Percentiles rank a stretch among this genome's conserved stretches.
Conservation (phyloP, 2,888 invertebrate genomes). For the Phyto melanocephala region DNA sequence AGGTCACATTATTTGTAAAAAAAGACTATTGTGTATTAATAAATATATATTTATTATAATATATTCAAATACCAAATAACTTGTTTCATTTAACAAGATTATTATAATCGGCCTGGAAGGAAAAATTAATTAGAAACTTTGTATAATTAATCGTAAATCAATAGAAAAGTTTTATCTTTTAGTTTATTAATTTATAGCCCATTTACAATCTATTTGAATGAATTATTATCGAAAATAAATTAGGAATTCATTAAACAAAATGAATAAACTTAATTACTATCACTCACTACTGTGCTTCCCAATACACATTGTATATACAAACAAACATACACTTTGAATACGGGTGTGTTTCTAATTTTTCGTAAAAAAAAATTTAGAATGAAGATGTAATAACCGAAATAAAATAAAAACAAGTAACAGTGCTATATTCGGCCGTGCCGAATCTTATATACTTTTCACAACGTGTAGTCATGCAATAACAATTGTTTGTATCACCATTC, state of each 20-base stretch:
- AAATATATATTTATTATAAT: conserved; percentile 2
- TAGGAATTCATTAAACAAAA: conserved; percentile 34
- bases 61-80: conserved; percentile 49
- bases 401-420: too few relatives aligned
- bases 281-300: neutral
- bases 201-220: conserved; percentile 21
- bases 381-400: too few relatives aligned
- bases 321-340: too few relatives aligned
- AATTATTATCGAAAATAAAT: conserved; percentile 44
- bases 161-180: conserved; percentile 32
- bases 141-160: neutral
- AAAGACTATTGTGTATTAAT: too few relatives aligned
- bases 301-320: too few relatives aligned
- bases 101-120: neutral
- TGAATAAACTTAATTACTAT: neutral
- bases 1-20: too few relatives aligned
- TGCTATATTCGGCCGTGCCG: too few relatives aligned
- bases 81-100: conserved; percentile 18
- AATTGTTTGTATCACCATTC: too few relatives aligned
- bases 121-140: conserved; percentile 26
- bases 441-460: too few relatives aligned
- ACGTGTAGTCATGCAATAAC: too few relatives aligned
- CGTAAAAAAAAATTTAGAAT: too few relatives aligned
- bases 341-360: too few relatives aligned
- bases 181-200: conserved; percentile 51